Evolutionary conservation across 1,140 invertebrate species (phyloP), one percentile per base, ranked within the genome.

Genomic region (Heliconius melpomene): DNA sequence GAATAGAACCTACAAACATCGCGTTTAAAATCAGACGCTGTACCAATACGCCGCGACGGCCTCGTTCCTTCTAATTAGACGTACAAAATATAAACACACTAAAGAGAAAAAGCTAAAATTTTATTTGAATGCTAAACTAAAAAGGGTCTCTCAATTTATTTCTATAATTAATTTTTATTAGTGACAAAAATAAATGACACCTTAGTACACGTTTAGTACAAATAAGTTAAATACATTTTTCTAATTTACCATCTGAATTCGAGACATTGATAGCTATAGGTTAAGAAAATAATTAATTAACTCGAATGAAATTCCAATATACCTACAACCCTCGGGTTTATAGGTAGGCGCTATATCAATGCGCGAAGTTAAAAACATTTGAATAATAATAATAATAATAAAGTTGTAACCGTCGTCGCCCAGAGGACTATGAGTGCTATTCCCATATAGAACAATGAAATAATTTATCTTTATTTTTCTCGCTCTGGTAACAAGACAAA

Each of bases 101-200:
- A 11, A 66, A 66, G 60, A 66, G 60, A 66, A 29, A 46, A 29
- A 29, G 26, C 13, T 66, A 66, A 26, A 66, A 26, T 57, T 57
- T 57, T 66, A 66, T 66, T 66, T 66, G 9, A 66, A 66, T 29
- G 6, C 23, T 66, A 66, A 66, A 29, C 26, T 66, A 66, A 66
- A 29, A 26, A 23, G 8, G 60, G 9, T 13, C 11, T 16, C 60
- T 13, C 26, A 66, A 66, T 66, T 66, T 66, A 66, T 66, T 66
- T 23, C 29, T 26, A 66, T 66, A 66, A 66, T 66, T 66, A 66
- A 29, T 66, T 66, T 66, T 66, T 66, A 66, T 66, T 66, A 66
- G 23, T 66, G 26, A 66, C 60, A 26, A 29, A 66, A 66, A 66
- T 66, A 66, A 66, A 66, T 29, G 60, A 29, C 60, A 66, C 60